Base-by-base conservation (phyloP, 2,113 vertebrate species). In the Notarius quadriscutis region DNA sequence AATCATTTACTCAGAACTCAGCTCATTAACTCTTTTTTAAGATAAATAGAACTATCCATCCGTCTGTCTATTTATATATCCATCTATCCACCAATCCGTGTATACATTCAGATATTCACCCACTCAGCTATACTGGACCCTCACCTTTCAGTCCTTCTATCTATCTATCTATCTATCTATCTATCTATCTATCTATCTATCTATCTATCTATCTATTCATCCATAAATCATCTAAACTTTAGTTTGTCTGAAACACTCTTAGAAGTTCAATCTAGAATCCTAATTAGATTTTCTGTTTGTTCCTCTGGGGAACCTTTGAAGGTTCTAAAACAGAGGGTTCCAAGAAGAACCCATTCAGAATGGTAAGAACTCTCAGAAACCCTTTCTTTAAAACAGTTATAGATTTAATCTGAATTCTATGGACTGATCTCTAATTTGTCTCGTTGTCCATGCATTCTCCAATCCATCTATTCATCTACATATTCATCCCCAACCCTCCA, bases 31-130 rank as follows among this genome's bases (percentile, higher is more conserved):
- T 51, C 74, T 79, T 51, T 77, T 14, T 79, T 79, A 27, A 79
- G 51, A 79, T 79, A 79, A 79, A 79, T 27, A n/a, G 75, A 79
- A 17, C 48, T 15, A 7, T 77, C 51, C 51, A 79, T 79, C 11
- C 22, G 53, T 77, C 74, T 25, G 18, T 41, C 30, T 15, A 20
- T 72, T 72, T 48, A 41, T 48, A 18, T 1, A 41, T 20, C 41
- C 10, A 1, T 48, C 72, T 75, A 11, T 12, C 7, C 72, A 50
- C 1, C 72, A 10, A 50, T 25, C 20, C 20, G 12, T 50, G 18
- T 18, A 10, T 74, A 48, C 41, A 77, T n/a, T 22, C 18, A 41
- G 30, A 5, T 41, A 17, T 41, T 7, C 5, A 20, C 17, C 34
- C 30, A 74, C 65, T 69, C 65, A 69, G 65, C n/a, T 69, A 14